Percentiles rank a stretch among this genome's conserved stretches.
Conservation (phyloP, 2,888 invertebrate species). For the Polymixis lichenea region DNA sequence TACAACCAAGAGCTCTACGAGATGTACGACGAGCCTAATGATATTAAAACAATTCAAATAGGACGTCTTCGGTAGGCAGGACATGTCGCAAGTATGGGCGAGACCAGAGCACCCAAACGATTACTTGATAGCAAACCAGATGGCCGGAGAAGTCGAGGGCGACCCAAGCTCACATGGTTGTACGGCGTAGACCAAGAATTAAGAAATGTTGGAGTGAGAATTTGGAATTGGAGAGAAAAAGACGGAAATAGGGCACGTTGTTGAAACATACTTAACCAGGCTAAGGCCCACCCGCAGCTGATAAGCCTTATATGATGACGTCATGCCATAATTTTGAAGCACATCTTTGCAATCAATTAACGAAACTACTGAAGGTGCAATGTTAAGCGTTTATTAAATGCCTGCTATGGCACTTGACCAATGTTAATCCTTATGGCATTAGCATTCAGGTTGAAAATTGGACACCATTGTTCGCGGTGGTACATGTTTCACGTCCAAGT, state of each 20-base stretch:
- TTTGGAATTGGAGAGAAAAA: not conserved
- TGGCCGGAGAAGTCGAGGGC: not conserved
- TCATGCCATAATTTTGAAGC: not conserved
- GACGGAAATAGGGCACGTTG: not conserved
- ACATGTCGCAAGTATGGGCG: not conserved
- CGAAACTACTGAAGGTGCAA: no score
- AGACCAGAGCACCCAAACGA: not conserved
- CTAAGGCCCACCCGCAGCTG: not conserved
- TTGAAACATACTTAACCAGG: not conserved
- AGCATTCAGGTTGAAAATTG: not conserved
- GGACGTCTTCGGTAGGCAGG: not conserved
- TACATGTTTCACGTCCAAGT: not conserved
- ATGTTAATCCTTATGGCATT: not conserved
- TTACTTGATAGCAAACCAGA: not conserved
- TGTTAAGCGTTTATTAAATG: not conserved
- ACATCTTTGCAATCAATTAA: no score
- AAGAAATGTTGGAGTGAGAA: no score
- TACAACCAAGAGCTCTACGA: not conserved
- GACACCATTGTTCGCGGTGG: not conserved
- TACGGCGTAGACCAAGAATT: no score
- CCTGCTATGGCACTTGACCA: no score
- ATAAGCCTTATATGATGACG: not conserved
- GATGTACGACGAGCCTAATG: no score
- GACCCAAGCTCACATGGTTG: no score
- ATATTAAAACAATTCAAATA: not conserved